Evolutionary conservation across 2,888 invertebrate genomes (phyloP), one percentile per base, ranked within the genome.

Genomic region (Lycophotia porphyrea): DNA sequence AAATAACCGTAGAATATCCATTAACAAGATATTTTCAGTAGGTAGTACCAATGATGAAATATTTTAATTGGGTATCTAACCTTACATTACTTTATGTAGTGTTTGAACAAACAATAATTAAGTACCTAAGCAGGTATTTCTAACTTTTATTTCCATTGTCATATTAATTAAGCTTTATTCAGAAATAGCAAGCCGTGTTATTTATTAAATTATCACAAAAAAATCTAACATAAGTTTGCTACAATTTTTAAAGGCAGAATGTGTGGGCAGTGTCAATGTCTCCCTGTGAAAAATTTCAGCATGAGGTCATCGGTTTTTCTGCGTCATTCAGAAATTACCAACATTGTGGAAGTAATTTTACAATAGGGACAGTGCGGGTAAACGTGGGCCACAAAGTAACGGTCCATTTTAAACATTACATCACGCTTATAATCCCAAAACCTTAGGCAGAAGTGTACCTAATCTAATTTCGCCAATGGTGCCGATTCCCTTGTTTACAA

Each of bases 231-330:
- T 24, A 44, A 1, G 18, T 49, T 58, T 78, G 60, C 18, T 34
- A 82, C n/a, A 67, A 31, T 67, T 78, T 64, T 5, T 34, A 7
- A 31, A 55, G 27, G 63, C 42, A 78, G 36, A 65, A 60, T 36
- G 21, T 15, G 67, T 80, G 66, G 70, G 63, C 11, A 61, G 71
- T 71, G 83, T 84, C 86, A 85, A 85, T 67, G 83, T 49, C 63
- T 74, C 44, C 71, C 34, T 82, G 85, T 42, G 85, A 85, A 78
- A 78, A 72, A 44, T 5, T 7, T n/a, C 39, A 34, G n/a, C 49
- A 66, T 74, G 71, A 78, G 47, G 64, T 76, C 78, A 77, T 24
- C 11, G 24, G 69, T 66, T 85, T 83, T 74, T 44, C 68, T 52
- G 65, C 52, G 13, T 71, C 13, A 61, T 76, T 81, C 31, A 60